Evolutionary conservation across 2,113 vertebrate genomes (phyloP).

Genomic region (Sarotherodon lohbergeri): DNA sequence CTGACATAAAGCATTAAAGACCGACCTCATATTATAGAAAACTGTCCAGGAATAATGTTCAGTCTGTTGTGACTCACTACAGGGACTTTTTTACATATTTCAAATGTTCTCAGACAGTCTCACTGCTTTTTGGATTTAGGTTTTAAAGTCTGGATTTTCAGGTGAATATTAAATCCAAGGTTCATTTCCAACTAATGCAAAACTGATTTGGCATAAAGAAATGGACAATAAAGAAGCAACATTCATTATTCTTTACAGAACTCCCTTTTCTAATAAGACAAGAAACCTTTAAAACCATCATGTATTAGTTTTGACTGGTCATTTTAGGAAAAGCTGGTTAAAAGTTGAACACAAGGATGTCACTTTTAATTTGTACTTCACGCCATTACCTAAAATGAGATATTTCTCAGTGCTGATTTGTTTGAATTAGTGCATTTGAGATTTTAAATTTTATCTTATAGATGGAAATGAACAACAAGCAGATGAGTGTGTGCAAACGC

Average conservation of each 20-base stretch:
- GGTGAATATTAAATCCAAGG: not conserved
- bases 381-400: not conserved
- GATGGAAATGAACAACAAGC: not conserved
- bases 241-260: not conserved
- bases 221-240: not conserved
- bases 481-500: not conserved
- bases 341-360: not conserved
- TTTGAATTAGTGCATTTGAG: not conserved
- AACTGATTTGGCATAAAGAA: not conserved
- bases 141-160: not conserved
- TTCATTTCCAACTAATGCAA: not conserved
- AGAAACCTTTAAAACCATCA: not conserved
- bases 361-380: not conserved
- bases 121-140: not conserved
- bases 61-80: not conserved
- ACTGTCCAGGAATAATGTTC: not conserved
- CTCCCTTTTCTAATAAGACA: not conserved
- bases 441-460: not conserved
- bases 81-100: not conserved
- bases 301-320: not conserved
- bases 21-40: not conserved
- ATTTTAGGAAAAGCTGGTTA: not conserved
- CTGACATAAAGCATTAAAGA: not conserved
- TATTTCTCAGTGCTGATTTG: not conserved
- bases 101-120: not conserved